These are phyloP conservation scores for Petrocephalus zakoni DNA, from an alignment of 2,113 vertebrate genomes.

Conservation along the genomic window DNA sequence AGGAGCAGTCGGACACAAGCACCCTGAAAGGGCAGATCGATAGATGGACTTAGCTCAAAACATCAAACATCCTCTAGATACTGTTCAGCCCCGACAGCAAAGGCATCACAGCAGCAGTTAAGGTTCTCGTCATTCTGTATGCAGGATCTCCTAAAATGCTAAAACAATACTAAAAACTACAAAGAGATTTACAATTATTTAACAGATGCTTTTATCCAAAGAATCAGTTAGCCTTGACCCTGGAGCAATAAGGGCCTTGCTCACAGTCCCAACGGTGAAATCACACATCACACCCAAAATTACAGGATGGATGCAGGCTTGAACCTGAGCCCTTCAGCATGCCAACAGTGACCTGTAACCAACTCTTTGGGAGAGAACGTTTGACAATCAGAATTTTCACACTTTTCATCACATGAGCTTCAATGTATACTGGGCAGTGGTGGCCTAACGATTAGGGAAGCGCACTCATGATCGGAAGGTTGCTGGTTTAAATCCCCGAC, in stretches of 20 bases:
- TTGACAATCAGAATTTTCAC: background rate
- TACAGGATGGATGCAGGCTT: background rate
- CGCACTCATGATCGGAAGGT: too few species aligned
- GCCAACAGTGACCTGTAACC: background rate
- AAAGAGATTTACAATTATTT: background rate
- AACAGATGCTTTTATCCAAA: background rate
- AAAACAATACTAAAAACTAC: background rate
- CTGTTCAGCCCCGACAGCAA: background rate
- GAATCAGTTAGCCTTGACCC: background rate
- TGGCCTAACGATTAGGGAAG: too few species aligned
- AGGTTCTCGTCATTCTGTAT: background rate
- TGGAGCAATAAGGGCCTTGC: background rate
- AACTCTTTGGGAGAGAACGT: background rate
- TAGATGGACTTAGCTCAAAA: background rate
- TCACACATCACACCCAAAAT: background rate
- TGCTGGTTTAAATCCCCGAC: too few species aligned
- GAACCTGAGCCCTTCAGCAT: background rate
- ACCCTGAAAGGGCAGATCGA: slow-evolving; percentile 56
- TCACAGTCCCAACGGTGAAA: background rate
- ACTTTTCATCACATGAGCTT: background rate
- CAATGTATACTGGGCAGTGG: background rate
- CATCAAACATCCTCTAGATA: background rate
- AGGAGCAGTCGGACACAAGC: slow-evolving; percentile 62
- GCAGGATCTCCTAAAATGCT: background rate
- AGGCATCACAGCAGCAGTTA: background rate